Evolutionary conservation across 2,888 invertebrate genomes (phyloP), one percentile per base, ranked within the genome.

Genomic region (Acleris cristana): DNA sequence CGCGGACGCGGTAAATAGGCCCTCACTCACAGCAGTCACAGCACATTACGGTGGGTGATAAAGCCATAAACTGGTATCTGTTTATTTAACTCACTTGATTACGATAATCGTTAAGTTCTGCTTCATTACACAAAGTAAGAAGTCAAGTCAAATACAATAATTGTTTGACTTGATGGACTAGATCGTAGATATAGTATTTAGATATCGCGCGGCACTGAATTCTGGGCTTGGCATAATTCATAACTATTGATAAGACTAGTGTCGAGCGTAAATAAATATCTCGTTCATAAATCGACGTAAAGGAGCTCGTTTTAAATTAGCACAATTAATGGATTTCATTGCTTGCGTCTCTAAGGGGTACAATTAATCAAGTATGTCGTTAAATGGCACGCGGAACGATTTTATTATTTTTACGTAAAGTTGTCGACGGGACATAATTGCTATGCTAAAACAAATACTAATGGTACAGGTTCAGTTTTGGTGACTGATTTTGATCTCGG

Each of bases 1-100:
- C 73, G 71, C 75, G 74, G 78, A 78, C 77, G 78, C 73, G 74
- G 80, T 81, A 84, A 81, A 84, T 85, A 84, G 84, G 84, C 81
- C 76, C 76, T 30, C 44, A 14, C 14, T 40, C 40, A 40, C 40
- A 40, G 34, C 61, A 45, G 34, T 48, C 58, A 48, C 23, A 48
- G 76, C 73, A 70, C 76, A 74, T 72, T 71, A 72, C 72, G 70
- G 82, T 84, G 83, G 81, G 84, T 79, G 79, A 82, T 81, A 78
- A 80, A 77, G 72, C 75, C 76, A 75, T 74, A 75, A 76, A 73
- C 75, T 75, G 64, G 69, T 74, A 69, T 71, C 75, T 78, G 74
- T 79, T 78, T 79, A 76, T 74, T 79, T 74, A 75, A 76, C 69
- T 57, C 70, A 73, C 73, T 71, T 70, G 51, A 51, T 55, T 44